Base-by-base conservation (phyloP, 2,888 invertebrate species). In the Tupiocoris notatus region DNA sequence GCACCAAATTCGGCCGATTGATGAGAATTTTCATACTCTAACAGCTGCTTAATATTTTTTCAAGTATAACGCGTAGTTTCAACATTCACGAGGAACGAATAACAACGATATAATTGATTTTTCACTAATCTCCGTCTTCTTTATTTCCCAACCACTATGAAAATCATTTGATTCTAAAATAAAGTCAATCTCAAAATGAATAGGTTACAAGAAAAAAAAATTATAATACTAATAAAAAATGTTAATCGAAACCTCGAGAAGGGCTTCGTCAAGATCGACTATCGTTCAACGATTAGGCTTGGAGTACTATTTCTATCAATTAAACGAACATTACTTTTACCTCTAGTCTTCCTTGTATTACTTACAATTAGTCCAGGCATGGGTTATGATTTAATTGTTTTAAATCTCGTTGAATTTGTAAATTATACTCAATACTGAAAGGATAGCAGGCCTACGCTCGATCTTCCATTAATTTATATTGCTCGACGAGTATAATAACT, bases 391-490 rank as follows among this genome's bases (percentile, higher is more conserved):
- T 65, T 21, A 59, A 76, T 65, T 70, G 57, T 76, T 71, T 78
- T 70, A 64, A 65, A 61, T 9, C 61, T 76, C 59, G 70, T 70
- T 74, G 61, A 75, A 59, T 58, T 67, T 63, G 54, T 62, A 65
- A 57, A 23, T 67, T 68, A 61, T 77, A 22, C 57, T 73, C 63
- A n/a, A 61, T 68, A 74, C 54, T 78, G 58, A 76, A 78, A 67
- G 71, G 76, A 73, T 73, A 76, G 76, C 76, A 73, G 78, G 78
- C 78, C 78, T 78, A 78, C 76, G 76, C 56, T 73, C 65, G 78
- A 78, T 78, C 78, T 78, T 78, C 78, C 78, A 78, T 71, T 78
- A 76, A 65, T 78, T 78, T 78, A 65, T 62, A 78, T 76, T 76
- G 54, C 18, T 76, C 39, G 39, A 12, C 39, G 39, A 66, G 18